Base-by-base conservation (phyloP, 2,113 vertebrate genomes). In the Clarias magur region DNA sequence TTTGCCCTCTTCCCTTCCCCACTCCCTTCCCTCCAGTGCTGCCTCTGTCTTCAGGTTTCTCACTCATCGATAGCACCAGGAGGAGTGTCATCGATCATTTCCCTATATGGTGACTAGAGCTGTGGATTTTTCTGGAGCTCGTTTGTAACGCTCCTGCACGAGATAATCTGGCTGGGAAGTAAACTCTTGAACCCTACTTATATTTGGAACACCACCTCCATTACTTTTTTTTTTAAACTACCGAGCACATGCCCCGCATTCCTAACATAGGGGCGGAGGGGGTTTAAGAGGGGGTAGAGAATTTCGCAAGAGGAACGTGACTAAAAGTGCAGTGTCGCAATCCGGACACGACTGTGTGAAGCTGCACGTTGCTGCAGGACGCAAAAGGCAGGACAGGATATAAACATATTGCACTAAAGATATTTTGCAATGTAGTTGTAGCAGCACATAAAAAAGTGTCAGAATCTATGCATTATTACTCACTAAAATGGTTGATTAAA, bases 241-340 rank as follows among this genome's bases (percentile, higher is more conserved):
- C 95, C 93, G 94, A 96, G 95, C 95, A 94, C 96, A 95, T 96
- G 94, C 95, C 95, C 95, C 92, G 95, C 96, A 97, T 97, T 97
- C 96, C 96, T 81, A 95, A 95, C 96, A 75, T 16, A 19, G 92
- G 96, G 95, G 95, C 96, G 96, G 95, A 96, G 97, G 96, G 97
- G 94, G 54, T 92, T 94, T 95, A 38, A 30, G 38, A 34, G 54
- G 34, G 89, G 73, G 75, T 56, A 79, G 73, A 78, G 67, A 63
- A 73, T 75, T 82, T 30, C 17, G 23, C 59, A 78, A 65, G 82
- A 83, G 56, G 16, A 87, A 81, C 34, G 54, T 83, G 83, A 86
- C 88, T 57, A 19, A 85, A 73, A 87, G 82, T 85, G 87, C 38
- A 85, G 82, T 88, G 85, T 81, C 73, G 23, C 62, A 80, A 63